These are phyloP conservation scores for Actenoides lindsayi DNA, from an alignment of 2,113 vertebrate species.

Conservation along the genomic window DNA sequence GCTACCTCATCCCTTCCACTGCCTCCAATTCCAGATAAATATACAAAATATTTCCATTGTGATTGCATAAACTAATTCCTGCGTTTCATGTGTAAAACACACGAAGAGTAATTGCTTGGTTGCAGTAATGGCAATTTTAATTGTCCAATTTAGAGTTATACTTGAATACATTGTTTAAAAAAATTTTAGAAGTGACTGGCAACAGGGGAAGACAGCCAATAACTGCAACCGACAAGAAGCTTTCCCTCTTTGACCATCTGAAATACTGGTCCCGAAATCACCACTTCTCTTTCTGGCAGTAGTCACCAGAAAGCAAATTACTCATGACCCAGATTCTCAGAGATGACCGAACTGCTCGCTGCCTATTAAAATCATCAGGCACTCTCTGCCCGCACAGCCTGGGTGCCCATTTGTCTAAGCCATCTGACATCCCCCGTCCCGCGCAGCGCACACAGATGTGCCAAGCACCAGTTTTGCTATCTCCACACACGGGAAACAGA, in stretches of 20 bases:
- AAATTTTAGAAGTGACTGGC: neutral
- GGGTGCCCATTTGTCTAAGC: accelerated
- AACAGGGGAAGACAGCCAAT: neutral
- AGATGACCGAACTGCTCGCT: neutral
- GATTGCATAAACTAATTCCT: neutral
- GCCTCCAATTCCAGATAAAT: neutral
- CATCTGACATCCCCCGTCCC: neutral
- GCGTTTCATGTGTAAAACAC: neutral
- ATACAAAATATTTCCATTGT: neutral
- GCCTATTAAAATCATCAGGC: neutral
- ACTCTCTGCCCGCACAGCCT: neutral
- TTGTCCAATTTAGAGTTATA: neutral
- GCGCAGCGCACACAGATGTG: neutral
- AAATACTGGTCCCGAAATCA: neutral
- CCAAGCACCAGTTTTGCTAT: neutral
- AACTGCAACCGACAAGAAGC: neutral
- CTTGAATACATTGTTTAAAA: neutral
- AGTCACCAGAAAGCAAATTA: neutral
- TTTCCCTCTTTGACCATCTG: neutral
- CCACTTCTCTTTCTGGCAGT: neutral
- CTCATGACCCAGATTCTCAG: neutral
- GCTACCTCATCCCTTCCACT: neutral
- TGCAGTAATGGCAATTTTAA: neutral
- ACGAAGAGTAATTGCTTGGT: neutral
- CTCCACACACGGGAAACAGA: neutral